These are phyloP conservation scores for Ips nitidus DNA, from an alignment of 1,140 invertebrate genomes.

Conservation along the genomic window DNA sequence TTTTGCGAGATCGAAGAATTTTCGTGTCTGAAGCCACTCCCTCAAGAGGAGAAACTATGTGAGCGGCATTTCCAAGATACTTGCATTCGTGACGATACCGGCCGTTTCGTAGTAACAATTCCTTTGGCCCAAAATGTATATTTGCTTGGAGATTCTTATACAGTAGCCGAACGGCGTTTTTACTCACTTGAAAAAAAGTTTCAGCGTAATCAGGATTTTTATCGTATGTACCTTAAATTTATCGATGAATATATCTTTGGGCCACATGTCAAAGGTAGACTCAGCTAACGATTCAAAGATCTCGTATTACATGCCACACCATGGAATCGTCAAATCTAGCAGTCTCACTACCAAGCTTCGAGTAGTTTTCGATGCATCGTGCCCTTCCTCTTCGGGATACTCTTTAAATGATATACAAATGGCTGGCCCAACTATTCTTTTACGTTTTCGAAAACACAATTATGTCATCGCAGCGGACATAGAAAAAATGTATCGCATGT, in stretches of 20 bases:
- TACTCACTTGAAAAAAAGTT: constrained; percentile 27
- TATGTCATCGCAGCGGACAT: constrained; percentile 49
- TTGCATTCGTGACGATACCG: too few relatives aligned
- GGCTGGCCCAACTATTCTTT: constrained; percentile 45
- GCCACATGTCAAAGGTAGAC: too few relatives aligned
- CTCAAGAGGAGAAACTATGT: too few relatives aligned
- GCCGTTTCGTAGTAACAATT: too few relatives aligned
- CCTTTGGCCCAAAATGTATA: background rate
- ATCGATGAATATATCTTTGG: constrained; percentile 48
- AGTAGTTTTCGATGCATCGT: constrained; percentile 41
- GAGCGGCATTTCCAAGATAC: too few relatives aligned
- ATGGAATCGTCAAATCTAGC: constrained; percentile 42
- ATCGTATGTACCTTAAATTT: background rate
- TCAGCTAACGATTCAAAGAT: too few relatives aligned
- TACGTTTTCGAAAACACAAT: constrained; percentile 42
- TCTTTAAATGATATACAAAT: constrained; percentile 47
- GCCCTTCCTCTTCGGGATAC: constrained; percentile 24
- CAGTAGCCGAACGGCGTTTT: constrained; percentile 37
- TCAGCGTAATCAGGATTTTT: constrained; percentile 13
- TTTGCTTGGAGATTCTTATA: background rate
- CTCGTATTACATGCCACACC: constrained; percentile 46
- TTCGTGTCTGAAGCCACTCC: background rate
- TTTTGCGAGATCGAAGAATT: background rate
- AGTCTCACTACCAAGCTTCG: constrained; percentile 47
- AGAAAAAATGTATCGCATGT: constrained; percentile 54